These are phyloP conservation scores for Hermaeophaga mercurialis DNA, from an alignment of 2,888 invertebrate genomes.

Conservation along the genomic window DNA sequence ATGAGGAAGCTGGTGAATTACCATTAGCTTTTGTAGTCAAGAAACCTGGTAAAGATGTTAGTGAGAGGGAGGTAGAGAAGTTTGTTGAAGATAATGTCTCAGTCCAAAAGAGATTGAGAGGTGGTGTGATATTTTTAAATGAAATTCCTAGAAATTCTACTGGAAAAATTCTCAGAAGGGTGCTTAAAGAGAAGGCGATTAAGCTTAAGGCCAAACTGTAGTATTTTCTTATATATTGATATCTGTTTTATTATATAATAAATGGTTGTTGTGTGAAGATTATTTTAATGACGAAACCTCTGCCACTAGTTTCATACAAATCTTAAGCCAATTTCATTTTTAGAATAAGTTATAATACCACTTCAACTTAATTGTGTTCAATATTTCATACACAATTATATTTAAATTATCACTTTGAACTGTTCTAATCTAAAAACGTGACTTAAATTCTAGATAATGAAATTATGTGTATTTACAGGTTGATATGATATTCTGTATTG, in stretches of 20 bases:
- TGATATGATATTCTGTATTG: too few relatives aligned
- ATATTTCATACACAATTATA: too few relatives aligned
- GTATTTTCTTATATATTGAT: slow-evolving; percentile 8
- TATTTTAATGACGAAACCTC: too few relatives aligned
- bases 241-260: neutral
- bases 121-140: slow-evolving; percentile 70
- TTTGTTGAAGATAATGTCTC: slow-evolving; percentile 61
- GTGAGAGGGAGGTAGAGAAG: slow-evolving; percentile 53
- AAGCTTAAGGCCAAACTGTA: slow-evolving; percentile 51
- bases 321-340: too few relatives aligned
- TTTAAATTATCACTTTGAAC: too few relatives aligned
- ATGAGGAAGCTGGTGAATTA: slow-evolving; percentile 76
- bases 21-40: slow-evolving; percentile 78
- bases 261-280: neutral
- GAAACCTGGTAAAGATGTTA: slow-evolving; percentile 61
- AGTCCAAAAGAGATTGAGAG: slow-evolving; percentile 68
- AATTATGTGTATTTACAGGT: too few relatives aligned
- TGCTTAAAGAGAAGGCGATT: slow-evolving; percentile 59
- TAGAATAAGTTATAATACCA: too few relatives aligned
- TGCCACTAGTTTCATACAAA: too few relatives aligned
- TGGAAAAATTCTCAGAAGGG: slow-evolving; percentile 71
- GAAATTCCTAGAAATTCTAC: slow-evolving; percentile 71
- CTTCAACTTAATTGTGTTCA: too few relatives aligned
- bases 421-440: too few relatives aligned
- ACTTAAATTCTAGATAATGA: too few relatives aligned